Conservation (phyloP, 2,888 invertebrate genomes). For the Zootermopsis nevadensis region DNA sequence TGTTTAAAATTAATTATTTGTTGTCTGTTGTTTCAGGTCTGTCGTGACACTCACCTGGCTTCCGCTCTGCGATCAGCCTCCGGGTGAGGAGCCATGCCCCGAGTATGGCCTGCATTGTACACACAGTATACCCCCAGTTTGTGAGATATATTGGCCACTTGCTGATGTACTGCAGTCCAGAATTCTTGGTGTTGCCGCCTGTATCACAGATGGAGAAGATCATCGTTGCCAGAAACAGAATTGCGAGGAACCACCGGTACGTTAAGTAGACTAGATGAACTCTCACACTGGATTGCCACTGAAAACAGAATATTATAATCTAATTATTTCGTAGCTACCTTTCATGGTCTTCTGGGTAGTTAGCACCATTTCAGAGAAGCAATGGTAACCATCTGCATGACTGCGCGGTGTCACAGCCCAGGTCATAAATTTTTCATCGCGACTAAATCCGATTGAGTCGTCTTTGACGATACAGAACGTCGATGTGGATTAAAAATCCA, state of each 20-base stretch:
- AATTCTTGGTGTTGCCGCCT: constrained; percentile 62
- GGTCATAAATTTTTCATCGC: too few species aligned
- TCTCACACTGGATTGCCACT: constrained; percentile 70
- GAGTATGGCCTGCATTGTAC: constrained; percentile 70
- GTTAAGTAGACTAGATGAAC: constrained; percentile 64
- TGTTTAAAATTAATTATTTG: too few species aligned
- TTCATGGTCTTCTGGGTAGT: not conserved
- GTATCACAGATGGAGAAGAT: constrained; percentile 61
- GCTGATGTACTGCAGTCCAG: constrained; percentile 53
- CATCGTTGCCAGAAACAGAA: constrained; percentile 63
- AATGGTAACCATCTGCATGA: not conserved
- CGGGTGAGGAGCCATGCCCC: constrained; percentile 66
- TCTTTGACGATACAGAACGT: too few species aligned
- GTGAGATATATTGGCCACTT: constrained; percentile 81
- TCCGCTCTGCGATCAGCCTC: constrained; percentile 45
- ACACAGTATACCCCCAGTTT: constrained; percentile 76
- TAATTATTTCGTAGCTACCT: not conserved
- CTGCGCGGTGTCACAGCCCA: not conserved
- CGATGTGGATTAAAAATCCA: too few species aligned
- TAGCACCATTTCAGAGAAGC: not conserved
- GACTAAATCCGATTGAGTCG: too few species aligned
- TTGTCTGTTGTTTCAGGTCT: too few species aligned
- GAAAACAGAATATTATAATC: constrained; percentile 58
- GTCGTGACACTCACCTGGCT: constrained; percentile 31
- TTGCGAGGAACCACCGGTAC: constrained; percentile 70